Evolutionary conservation across 2,888 invertebrate species (phyloP), one percentile per base, ranked within the genome.

Genomic region (Parascotia fuliginaria): DNA sequence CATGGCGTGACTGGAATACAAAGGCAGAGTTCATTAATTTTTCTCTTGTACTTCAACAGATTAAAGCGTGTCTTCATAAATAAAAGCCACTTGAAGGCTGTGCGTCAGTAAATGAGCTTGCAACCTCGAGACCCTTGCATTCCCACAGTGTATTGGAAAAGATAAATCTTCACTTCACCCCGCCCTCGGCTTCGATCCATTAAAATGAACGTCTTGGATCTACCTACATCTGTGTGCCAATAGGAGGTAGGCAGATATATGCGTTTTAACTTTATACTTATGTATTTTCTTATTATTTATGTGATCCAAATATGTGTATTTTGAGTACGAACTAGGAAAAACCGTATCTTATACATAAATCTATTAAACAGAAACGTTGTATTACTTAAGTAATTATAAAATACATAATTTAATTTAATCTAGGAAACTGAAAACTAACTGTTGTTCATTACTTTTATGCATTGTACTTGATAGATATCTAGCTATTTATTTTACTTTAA

Each of bases 121-220:
- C 52, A 55, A 56, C 41, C 42, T 62, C 36, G 66, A 68, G 69
- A 70, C 68, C 73, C 70, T 69, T 52, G 50, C 75, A 78, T 88
- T 88, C 89, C 83, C 89, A 87, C 81, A 83, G 75, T 45, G 79
- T 80, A 83, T 86, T 85, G 82, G 77, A 86, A 84, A 79, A 87
- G 83, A 91, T 91, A 91, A 91, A 91, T 90, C 89, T 88, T 81
- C 66, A 57, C 54, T 65, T 67, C 73, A 76, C 83, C 79, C 80
- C 85, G 83, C 87, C 88, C 76, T 73, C 67, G 64, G 65, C 65
- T 70, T 60, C 76, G 74, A 71, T 81, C 81, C 85, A 87, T 87
- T 87, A 85, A 78, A 53, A 57, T 59, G 53, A 54, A 53, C 55
- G 63, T 55, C 54, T 65, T 70, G 58, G 48, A 56, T 29, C 50